Base-by-base conservation (phyloP, 2,888 invertebrate species). In the Heliconius hortense region DNA sequence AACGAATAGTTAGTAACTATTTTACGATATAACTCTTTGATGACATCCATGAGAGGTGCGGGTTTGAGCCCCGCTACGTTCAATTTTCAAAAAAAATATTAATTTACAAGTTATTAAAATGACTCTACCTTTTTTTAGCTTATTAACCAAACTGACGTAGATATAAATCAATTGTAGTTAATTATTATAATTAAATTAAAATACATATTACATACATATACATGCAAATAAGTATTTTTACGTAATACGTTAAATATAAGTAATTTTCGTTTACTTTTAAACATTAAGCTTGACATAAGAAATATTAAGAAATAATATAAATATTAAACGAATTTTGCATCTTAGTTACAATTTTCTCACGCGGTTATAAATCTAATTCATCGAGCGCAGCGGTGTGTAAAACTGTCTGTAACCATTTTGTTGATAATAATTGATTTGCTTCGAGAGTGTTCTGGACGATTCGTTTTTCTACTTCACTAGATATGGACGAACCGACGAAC, bases 351-450 rank as follows among this genome's bases (percentile, higher is more conserved):
- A 39, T 39, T 39, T 24, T 66, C 64, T 39, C 39, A 66, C 13
- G n/a, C 35, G 11, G n/a, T 35, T 2, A 24, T 60, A 70, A 31
- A 21, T 48, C 39, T 28, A 48, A 63, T 43, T n/a, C 53, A n/a
- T n/a, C 74, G 43, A 60, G 60, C 26, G 69, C 62, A 70, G 35
- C 60, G 68, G 62, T 21, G 62, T 70, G 74, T 62, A 63, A 59
- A 62, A 64, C 69, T 64, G 70, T 70, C 70, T 68, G 68, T 68
- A 72, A 39, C 69, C 31, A 35, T 71, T 56, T 62, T 76, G 74
- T 72, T 60, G 43, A 43, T 39, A 26, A 69, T 78, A 76, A 78
- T 78, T 76, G 78, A 76, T 78, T 78, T 62, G 70, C 69, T 74
- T 72, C 56, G 76, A 74, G 72, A 76, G 48, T 74, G 66, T 28